A percentile compares a stretch with the other conserved stretches of the same genome.
Evolutionary conservation across 92 coral and sea anemone species (phyloP).

Genomic region (Siderastrea siderea): DNA sequence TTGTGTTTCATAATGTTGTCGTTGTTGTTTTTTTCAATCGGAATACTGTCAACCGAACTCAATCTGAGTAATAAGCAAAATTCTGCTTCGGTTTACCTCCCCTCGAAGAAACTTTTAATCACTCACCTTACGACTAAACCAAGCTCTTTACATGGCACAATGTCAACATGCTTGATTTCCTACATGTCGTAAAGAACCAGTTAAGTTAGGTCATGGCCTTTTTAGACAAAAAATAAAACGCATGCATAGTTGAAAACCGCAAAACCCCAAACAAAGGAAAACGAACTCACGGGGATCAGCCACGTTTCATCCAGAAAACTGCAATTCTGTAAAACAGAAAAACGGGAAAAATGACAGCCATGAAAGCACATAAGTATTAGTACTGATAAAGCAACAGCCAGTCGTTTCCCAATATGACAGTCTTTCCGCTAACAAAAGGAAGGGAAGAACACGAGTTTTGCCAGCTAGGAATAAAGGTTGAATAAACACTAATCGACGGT

Average conservation of each 20-base stretch:
- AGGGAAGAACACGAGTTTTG: background rate
- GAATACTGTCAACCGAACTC: too few species aligned
- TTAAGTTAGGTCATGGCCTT: too few species aligned
- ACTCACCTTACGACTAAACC: slow-evolving; percentile 84
- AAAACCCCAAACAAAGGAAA: background rate
- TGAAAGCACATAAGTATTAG: background rate
- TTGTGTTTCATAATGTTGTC: too few species aligned
- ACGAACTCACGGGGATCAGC: slow-evolving; percentile 80
- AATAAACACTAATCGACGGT: background rate
- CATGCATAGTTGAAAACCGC: background rate
- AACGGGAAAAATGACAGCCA: background rate
- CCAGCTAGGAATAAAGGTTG: background rate
- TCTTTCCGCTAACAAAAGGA: background rate
- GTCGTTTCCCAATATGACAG: background rate
- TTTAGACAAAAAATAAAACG: background rate
- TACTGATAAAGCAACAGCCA: too few species aligned
- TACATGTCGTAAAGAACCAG: background rate
- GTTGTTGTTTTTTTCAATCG: too few species aligned
- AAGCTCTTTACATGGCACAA: slow-evolving; percentile 92
- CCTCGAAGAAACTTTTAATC: background rate
- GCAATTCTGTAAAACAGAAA: slow-evolving; percentile 65
- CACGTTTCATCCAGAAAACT: slow-evolving; percentile 88
- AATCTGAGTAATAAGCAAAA: background rate
- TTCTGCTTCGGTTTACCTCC: too few species aligned
- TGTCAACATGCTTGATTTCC: slow-evolving; percentile 81